Evolutionary conservation across 92 coral and sea anemone genomes (phyloP).

Genomic region (Umimayanthus chanpuru): DNA sequence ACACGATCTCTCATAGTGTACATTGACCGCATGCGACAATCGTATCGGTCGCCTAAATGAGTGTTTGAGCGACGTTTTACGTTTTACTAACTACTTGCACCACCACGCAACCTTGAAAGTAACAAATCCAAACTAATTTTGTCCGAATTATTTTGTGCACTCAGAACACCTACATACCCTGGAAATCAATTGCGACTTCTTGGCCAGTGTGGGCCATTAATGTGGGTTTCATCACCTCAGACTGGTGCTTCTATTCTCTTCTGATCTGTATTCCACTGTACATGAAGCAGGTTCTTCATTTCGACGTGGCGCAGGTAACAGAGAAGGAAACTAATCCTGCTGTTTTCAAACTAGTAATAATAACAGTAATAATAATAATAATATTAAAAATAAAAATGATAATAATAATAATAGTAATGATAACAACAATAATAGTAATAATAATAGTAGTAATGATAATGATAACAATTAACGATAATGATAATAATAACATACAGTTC

Average conservation of each 20-base stretch:
- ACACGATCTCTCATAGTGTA: too few species aligned
- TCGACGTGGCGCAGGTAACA: slow-evolving; percentile 60
- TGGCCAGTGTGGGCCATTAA: slow-evolving; percentile 76
- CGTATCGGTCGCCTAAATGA: too few species aligned
- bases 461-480: too few species aligned
- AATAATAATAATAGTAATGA: background rate
- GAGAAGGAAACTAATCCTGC: background rate
- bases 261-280: slow-evolving; percentile 71
- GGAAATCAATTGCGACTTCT: slow-evolving; percentile 61
- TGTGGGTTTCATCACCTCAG: slow-evolving; percentile 61
- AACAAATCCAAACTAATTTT: background rate
- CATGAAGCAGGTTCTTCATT: slow-evolving; percentile 69
- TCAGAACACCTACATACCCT: slow-evolving; percentile 57
- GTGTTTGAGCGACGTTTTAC: too few species aligned
- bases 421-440: too few species aligned
- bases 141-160: background rate
- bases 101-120: background rate
- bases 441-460: too few species aligned
- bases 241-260: slow-evolving; percentile 77
- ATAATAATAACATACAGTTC: too few species aligned
- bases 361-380: too few species aligned
- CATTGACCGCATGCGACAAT: too few species aligned
- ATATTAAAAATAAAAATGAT: too few species aligned
- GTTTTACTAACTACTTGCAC: too few species aligned
- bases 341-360: background rate